A percentile compares a stretch with the other conserved stretches of the same genome.
These are phyloP conservation scores for Hippocampus kuda DNA, from an alignment of 2,797 vertebrate species.

Conservation along the genomic window DNA sequence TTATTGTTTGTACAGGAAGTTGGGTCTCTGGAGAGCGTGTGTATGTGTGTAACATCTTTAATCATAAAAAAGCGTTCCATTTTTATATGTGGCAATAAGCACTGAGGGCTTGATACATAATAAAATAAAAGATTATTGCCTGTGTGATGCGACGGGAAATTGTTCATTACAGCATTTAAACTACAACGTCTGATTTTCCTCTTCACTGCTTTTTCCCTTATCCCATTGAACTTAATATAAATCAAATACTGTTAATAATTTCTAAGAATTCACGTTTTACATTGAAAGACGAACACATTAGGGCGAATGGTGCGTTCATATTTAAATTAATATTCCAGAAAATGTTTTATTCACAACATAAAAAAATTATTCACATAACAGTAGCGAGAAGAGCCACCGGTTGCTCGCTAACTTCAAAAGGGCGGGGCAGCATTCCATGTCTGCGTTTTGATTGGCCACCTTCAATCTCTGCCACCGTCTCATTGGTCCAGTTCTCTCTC, in stretches of 20 bases:
- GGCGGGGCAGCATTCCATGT: conserved; percentile 12
- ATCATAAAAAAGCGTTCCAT: too few species aligned
- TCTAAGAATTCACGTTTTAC: neutral
- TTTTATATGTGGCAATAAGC: too few species aligned
- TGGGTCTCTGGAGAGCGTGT: too few species aligned
- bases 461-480: neutral
- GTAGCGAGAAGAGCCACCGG: neutral
- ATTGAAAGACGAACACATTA: neutral
- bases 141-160: too few species aligned
- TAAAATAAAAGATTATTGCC: too few species aligned
- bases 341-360: too few species aligned
- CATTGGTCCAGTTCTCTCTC: conserved; percentile 37
- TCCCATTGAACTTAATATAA: neutral
- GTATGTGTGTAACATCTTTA: too few species aligned
- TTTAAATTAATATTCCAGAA: too few species aligned
- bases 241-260: too few species aligned
- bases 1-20: too few species aligned
- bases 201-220: neutral
- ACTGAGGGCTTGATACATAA: too few species aligned
- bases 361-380: too few species aligned
- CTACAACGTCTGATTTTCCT: neutral
- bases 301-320: neutral
- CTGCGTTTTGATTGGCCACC: conserved; percentile 41
- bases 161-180: neutral
- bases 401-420: neutral